Evolutionary conservation across 1,140 invertebrate species (phyloP).

Genomic region (Helicoverpa zea): DNA sequence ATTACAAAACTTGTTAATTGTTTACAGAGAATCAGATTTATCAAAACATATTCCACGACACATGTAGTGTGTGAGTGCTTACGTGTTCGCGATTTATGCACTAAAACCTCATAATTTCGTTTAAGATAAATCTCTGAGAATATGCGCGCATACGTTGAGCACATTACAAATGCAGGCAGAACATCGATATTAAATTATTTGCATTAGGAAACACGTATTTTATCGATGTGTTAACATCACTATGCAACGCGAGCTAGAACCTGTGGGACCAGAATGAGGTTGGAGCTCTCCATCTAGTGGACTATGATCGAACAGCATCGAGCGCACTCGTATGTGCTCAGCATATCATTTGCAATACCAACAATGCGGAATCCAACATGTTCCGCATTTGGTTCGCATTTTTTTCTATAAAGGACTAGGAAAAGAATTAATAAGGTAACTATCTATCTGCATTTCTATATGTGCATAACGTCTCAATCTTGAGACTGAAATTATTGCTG

Average conservation of each 20-base stretch:
- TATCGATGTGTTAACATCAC: slow-evolving; percentile 44
- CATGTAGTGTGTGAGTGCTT: not conserved
- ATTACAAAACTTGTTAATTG: not conserved
- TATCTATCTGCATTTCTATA: slow-evolving; percentile 38
- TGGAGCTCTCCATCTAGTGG: slow-evolving; percentile 57
- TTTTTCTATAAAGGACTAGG: slow-evolving; percentile 56
- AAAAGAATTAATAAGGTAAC: slow-evolving; percentile 46
- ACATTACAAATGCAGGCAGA: not conserved
- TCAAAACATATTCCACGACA: slow-evolving; percentile 3
- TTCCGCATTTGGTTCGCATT: slow-evolving; percentile 55
- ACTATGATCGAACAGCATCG: slow-evolving; percentile 59
- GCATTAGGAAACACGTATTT: slow-evolving; percentile 15
- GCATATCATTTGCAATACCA: slow-evolving; percentile 50
- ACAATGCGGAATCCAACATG: slow-evolving; percentile 58
- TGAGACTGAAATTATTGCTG: slow-evolving; percentile 14
- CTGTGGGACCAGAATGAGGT: slow-evolving; percentile 59
- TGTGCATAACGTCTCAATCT: slow-evolving; percentile 39
- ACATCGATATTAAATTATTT: slow-evolving; percentile 37
- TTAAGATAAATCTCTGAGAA: slow-evolving; percentile 23
- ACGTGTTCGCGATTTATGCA: slow-evolving; percentile 21
- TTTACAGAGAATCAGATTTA: slow-evolving; percentile 2
- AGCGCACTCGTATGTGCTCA: slow-evolving; percentile 53
- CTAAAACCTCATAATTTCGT: slow-evolving; percentile 17
- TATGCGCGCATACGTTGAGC: slow-evolving; percentile 17
- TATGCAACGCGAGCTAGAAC: slow-evolving; percentile 54